Base-by-base conservation (phyloP, 1,140 invertebrate species). In the Teleopsis dalmanni region DNA sequence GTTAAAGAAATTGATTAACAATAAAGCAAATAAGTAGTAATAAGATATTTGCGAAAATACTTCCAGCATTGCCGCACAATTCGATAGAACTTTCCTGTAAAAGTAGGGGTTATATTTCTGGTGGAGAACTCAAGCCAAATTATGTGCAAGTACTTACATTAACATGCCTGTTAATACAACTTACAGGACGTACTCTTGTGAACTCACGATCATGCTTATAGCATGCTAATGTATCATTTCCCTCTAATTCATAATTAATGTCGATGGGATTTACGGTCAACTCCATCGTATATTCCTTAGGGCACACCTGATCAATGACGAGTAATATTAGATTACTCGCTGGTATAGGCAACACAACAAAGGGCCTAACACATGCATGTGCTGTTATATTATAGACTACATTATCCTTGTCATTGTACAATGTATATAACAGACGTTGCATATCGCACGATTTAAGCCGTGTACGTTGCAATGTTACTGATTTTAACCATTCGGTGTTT, bases 241-340 rank as follows among this genome's bases (percentile, higher is more conserved):
- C 37, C 50, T 56, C 48, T 23, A 61, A 41, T 4, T 50, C 54
- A 58, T 84, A 81, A 26, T 72, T 56, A 19, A 86, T 77, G 49
- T 81, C 76, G 9, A 73, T 76, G 0, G 84, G 78, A n/a, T 78
- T 76, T 9, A 83, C 70, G 2, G 73, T 78, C n/a, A 81, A 59
- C 10, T 43, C 53, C 21, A 41, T 59, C 51, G 27, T 27, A 31
- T 0, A 51, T 50, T 73, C 73, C 1, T 71, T 62, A 48, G 75
- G 75, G 58, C 85, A 88, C 8, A 78, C 59, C 11, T 76, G 81
- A 58, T 91, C 83, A 3, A 91, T 81, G 3, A 91, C 86, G 2
- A 94, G 71, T 46, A 94, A 72, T 4, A 95, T 75, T 74, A 94
- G 78, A 65, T 94, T 94, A 35, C 86, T 93, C 35, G 80, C 78